phyloP scores from a whole-genome alignment of 2,888 invertebrate species.

The Sisyra nigra region DNA sequence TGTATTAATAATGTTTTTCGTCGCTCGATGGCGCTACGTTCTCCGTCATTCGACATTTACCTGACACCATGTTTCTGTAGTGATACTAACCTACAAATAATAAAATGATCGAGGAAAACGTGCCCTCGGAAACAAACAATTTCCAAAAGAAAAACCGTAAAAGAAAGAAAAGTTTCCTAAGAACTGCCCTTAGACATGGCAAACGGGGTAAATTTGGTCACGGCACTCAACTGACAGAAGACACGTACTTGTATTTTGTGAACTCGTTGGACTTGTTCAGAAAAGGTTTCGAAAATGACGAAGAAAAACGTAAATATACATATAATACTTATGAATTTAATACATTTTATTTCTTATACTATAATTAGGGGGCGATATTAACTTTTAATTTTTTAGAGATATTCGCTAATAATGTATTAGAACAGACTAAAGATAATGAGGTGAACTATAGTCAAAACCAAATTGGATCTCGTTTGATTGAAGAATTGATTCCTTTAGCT shows the following conservation, averaged over 20 bases:
- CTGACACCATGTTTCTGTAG: not conserved
- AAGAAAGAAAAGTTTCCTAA: conserved; percentile 46
- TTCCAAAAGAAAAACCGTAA: conserved; percentile 30
- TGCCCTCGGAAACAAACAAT: conserved; percentile 1
- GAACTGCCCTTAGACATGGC: conserved; percentile 60
- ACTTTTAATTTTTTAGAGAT: conserved; percentile 35
- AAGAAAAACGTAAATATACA: conserved; percentile 46
- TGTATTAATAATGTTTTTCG: no score
- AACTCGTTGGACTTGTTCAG: conserved; percentile 44
- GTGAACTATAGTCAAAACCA: conserved; percentile 62
- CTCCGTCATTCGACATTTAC: not conserved
- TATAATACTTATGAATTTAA: not conserved
- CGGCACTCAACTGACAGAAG: conserved; percentile 51
- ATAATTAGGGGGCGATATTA: no score
- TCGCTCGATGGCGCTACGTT: not conserved
- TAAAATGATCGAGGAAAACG: not conserved
- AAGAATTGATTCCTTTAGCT: conserved; percentile 54
- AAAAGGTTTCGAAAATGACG: conserved; percentile 42
- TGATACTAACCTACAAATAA: not conserved
- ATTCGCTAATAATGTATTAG: conserved; percentile 60
- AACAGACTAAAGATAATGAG: conserved; percentile 53
- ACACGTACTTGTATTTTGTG: conserved; percentile 62
- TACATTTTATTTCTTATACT: conserved; percentile 7
- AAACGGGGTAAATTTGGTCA: conserved; percentile 57
- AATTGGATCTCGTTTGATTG: conserved; percentile 61